phyloP scores from a whole-genome alignment of 2,113 vertebrate species.

The Calidris pugnax region DNA sequence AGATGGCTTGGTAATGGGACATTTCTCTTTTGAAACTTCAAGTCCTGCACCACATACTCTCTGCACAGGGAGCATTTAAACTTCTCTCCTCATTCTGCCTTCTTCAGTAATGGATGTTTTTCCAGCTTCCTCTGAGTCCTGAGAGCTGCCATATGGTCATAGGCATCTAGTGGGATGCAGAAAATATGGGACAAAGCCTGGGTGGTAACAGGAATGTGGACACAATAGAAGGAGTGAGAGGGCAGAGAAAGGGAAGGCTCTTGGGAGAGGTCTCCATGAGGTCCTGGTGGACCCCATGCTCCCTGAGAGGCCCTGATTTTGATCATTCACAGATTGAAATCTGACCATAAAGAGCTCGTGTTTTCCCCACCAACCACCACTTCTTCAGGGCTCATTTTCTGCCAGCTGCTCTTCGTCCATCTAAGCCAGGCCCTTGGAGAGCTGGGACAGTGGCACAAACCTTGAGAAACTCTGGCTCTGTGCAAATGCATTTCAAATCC shows the following conservation, averaged over 20 bases:
- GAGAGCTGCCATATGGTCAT: neutral
- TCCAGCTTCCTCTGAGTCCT: neutral
- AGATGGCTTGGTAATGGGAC: neutral
- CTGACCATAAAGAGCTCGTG: neutral
- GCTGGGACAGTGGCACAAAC: neutral
- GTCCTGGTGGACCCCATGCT: neutral
- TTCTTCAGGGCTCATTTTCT: neutral
- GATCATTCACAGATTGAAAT: neutral
- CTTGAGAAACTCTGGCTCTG: neutral
- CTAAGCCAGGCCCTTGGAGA: neutral
- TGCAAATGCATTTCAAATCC: neutral
- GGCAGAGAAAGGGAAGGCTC: neutral
- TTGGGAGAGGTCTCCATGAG: neutral
- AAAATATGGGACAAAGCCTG: neutral
- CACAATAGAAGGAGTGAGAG: neutral
- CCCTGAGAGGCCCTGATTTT: neutral
- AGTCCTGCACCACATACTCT: neutral
- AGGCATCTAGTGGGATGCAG: neutral
- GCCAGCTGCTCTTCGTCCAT: neutral
- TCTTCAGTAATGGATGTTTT: accelerated
- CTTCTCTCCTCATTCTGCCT: neutral
- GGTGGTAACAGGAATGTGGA: neutral
- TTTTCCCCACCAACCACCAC: neutral
- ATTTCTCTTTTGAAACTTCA: neutral
- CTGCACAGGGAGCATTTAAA: neutral